Conservation (phyloP, 2,797 vertebrate genomes). For the Sebastolobus alascanus region DNA sequence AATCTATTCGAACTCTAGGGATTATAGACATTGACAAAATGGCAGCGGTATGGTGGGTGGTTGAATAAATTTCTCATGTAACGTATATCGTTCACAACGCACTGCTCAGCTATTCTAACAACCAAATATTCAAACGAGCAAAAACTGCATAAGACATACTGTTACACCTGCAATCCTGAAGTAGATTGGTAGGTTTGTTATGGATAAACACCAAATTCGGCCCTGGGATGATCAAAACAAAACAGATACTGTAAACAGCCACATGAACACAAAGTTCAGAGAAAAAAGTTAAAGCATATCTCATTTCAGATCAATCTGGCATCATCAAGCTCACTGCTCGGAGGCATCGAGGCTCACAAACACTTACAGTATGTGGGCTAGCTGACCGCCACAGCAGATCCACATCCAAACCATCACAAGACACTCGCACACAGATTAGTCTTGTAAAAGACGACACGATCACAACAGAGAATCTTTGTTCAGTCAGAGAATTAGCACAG, state of each 20-base stretch:
- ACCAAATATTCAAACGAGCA: background rate
- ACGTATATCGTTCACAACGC: background rate
- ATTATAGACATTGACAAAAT: slow-evolving; percentile 7
- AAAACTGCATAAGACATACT: background rate
- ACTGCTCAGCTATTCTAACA: background rate
- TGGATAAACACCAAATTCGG: background rate
- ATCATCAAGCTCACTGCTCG: slow-evolving; percentile 36
- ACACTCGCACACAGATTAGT: slow-evolving; percentile 64
- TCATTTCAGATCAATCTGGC: slow-evolving; percentile 40
- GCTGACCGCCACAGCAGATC: slow-evolving; percentile 27
- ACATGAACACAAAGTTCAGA: slow-evolving; percentile 44
- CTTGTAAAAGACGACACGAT: slow-evolving; percentile 30
- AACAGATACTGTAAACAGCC: slow-evolving; percentile 24
- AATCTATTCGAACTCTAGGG: too few species aligned
- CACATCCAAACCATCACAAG: slow-evolving; percentile 69
- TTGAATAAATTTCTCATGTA: background rate
- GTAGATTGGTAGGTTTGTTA: background rate
- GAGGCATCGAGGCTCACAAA: slow-evolving; percentile 33
- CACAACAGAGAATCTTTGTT: slow-evolving; percentile 72
- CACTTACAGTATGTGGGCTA: slow-evolving; percentile 41
- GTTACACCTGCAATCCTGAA: background rate
- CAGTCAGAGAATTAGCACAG: slow-evolving; percentile 39
- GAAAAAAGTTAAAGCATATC: slow-evolving; percentile 37
- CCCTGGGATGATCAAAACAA: background rate
- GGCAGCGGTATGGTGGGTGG: background rate